Base-by-base conservation (phyloP, 2,797 vertebrate species). In the Oreochromis grahami region DNA sequence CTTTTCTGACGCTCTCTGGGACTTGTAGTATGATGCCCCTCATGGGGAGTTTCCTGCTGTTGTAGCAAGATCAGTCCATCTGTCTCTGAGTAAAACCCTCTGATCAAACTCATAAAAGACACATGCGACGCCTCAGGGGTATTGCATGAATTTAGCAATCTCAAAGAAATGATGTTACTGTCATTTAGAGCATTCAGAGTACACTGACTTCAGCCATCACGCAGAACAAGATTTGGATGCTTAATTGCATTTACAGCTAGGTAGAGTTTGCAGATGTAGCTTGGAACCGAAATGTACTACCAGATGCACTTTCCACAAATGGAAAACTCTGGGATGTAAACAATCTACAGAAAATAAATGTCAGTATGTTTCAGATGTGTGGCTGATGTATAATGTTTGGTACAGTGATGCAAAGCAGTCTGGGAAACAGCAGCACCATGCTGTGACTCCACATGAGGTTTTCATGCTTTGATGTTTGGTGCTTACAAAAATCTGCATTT, bases 11-110 rank as follows among this genome's bases (percentile, higher is more conserved):
- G 87, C 89, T 87, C 89, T 52, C 55, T 41, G 88, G 88, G 89
- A 89, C 87, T 78, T 89, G 92, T 91, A 93, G 88, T 81, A 36
- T 52, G 91, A 91, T 60, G 77, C 86, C 88, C 65, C 91, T 86
- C 90, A n/a, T 65, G 90, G 90, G 89, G 90, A 32, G 65, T 79
- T 34, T 89, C 87, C 92, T 90, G 87, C 88, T 91, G 90, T 78
- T 87, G 81, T 60, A 70, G 79, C 79, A 60, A 76, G 87, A 86
- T 80, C 78, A 77, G 84, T 79, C 93, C 94, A 93, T 94, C 93
- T 93, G 93, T 89, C 91, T 85, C 77, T 36, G 78, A 89, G 84
- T 79, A 32, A 90, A 90, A 84, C 63, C 55, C 26, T 86, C 60
- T 84, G 84, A 92, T 89, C 84, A 68, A 82, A 84, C 77, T 82